These are phyloP conservation scores for Pteruthius melanotis DNA, from an alignment of 2,113 vertebrate genomes.

Conservation along the genomic window DNA sequence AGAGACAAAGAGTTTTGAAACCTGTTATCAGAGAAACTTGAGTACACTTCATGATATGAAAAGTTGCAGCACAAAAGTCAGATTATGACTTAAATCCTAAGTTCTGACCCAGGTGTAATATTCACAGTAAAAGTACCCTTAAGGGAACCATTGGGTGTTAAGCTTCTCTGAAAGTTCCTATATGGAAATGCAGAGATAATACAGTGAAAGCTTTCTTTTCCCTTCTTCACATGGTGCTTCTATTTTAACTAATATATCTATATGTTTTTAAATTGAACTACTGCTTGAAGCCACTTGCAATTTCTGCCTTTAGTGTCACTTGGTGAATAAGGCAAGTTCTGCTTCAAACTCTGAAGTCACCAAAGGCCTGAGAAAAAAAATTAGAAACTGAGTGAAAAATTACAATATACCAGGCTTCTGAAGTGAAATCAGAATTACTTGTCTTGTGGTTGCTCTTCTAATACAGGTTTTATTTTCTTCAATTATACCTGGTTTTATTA, in stretches of 20 bases:
- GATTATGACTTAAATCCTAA: neutral
- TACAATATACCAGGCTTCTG: neutral
- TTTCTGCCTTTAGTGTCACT: neutral
- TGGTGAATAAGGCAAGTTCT: neutral
- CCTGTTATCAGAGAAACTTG: neutral
- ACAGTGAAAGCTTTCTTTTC: neutral
- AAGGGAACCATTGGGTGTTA: neutral
- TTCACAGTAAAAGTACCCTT: neutral
- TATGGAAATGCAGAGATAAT: neutral
- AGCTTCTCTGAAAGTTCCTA: neutral
- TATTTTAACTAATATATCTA: neutral
- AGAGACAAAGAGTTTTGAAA: neutral
- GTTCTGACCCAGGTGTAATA: neutral
- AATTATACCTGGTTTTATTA: neutral
- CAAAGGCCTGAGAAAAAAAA: neutral
- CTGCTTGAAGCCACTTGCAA: neutral
- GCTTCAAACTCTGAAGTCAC: neutral
- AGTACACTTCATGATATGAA: neutral
- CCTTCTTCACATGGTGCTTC: neutral
- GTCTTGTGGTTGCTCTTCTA: neutral
- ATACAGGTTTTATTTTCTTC: neutral
- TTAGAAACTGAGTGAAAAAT: neutral
- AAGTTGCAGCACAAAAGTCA: neutral
- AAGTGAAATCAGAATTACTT: neutral
- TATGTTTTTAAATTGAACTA: neutral